Base-by-base conservation (phyloP, 2,797 vertebrate genomes). In the Sebastes trivittatus region DNA sequence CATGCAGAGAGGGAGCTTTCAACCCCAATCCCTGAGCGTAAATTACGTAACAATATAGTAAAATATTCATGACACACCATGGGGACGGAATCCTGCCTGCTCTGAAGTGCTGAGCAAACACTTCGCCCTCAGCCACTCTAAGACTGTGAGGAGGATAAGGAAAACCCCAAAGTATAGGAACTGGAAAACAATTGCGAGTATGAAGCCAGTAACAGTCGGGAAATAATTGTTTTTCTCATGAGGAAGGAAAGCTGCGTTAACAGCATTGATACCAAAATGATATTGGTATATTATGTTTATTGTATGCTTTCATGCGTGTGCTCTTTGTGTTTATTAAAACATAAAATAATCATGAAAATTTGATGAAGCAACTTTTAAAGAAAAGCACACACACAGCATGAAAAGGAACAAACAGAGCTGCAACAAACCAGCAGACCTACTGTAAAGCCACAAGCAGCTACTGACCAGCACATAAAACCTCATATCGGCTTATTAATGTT, bases 11-110 rank as follows among this genome's bases (percentile, higher is more conserved):
- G 87, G 84, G 90, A 88, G 93, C 88, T 91, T 93, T 93, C 88
- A 92, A 88, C 81, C 85, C 55, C 64, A 68, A 87, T 92, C 90
- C 91, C 89, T 62, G 27, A 70, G 88, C 65, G 61, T 87, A 85
- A 88, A 89, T 94, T 94, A 88, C 90, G 22, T 91, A 93, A 94
- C 83, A 89, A 84, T 87, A 69, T 92, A 73, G 91, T 94, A 89
- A 95, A 95, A 95, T 94, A 95, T 95, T 95, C 92, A 94, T 94
- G 87, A 62, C 74, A 76, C 77, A 89, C 91, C 85, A 84, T 85
- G 71, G 87, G 92, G 91, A 94, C 63, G 78, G 83, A 83, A 85
- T 91, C 85, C 90, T 93, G 87, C 90, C 70, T 80, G 75, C 88
- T 89, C 87, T 85, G 79, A 85, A 92, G 86, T 87, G 94, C 95